Percentiles rank a stretch among this genome's conserved stretches.
phyloP scores from a whole-genome alignment of 2,113 vertebrate genomes.

The Crotalus viridis region DNA sequence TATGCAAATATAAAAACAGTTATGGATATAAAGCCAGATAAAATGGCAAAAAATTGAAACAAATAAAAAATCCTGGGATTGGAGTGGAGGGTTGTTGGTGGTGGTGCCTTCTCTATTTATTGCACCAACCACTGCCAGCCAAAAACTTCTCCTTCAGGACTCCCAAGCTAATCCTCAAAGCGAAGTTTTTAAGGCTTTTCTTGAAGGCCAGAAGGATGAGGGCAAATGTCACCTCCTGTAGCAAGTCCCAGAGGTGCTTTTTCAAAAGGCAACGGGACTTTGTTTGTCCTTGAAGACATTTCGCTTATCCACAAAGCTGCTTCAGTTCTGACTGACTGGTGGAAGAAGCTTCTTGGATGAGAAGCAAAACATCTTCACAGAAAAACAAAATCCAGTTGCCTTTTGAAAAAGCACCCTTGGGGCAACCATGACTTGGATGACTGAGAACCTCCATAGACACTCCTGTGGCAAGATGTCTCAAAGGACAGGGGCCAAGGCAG shows the following conservation, averaged over 20 bases:
- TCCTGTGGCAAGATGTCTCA: background rate
- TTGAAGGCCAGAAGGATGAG: background rate
- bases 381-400: too few relatives aligned
- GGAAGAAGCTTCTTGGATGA: too few relatives aligned
- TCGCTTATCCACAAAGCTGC: too few relatives aligned
- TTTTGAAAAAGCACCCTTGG: too few relatives aligned
- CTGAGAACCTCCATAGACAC: too few relatives aligned
- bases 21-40: background rate
- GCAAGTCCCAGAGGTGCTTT: too few relatives aligned
- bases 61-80: background rate
- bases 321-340: too few relatives aligned
- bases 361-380: too few relatives aligned
- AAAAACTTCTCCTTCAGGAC: background rate
- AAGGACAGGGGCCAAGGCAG: background rate
- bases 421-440: too few relatives aligned
- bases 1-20: background rate
- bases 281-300: too few relatives aligned
- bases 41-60: background rate
- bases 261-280: too few relatives aligned
- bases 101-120: background rate
- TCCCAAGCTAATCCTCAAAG: background rate
- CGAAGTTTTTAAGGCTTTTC: background rate
- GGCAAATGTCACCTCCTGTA: background rate
- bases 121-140: background rate
- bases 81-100: background rate